Base-by-base conservation (phyloP, 1,140 invertebrate species). In the Augochlora pura region DNA sequence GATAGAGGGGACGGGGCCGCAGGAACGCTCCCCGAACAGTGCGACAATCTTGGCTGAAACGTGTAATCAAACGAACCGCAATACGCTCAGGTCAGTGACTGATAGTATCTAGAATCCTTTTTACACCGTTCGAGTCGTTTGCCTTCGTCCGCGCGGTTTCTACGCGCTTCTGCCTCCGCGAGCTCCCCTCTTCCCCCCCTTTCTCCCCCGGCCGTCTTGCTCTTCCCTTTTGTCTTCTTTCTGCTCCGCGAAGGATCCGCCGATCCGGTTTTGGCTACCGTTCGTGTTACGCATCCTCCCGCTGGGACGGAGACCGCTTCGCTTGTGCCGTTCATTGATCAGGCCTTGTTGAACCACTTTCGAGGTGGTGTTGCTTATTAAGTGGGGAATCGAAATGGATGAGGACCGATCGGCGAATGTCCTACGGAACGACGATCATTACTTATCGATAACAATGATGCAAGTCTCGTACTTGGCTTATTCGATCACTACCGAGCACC, bases 31-130 rank as follows among this genome's bases (percentile, higher is more conserved):
- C 67, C 7, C 65, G 70, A 73, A 70, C 84, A 63, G 64, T 79
- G 78, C 68, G 46, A 71, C 72, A 63, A 76, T 78, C 75, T 70
- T 62, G 62, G 59, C 8, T 39, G 69, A 52, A 87, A 87, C 70
- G 77, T 87, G 64, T 80, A 87, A 87, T 87, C 85, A 85, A 80
- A 87, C 42, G 67, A 75, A 77, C 75, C 79, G 77, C 79, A 70
- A 85, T 46, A 32, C 32, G 67, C 79, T 80, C 75, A 71, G 68
- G 69, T 84, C 76, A 64, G 52, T 78, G 80, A 76, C 85, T 80
- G 86, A 87, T 87, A 87, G 64, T 60, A 75, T 82, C 81, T 73
- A 49, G 23, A 38, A n/a, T 23, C 23, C 57, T 77, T 84, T 74
- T 86, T 65, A 27, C 67, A 21, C 25, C 6, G 46, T 21, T 59